These are phyloP conservation scores for Xylota segnis DNA, from an alignment of 2,888 invertebrate species.

Conservation along the genomic window DNA sequence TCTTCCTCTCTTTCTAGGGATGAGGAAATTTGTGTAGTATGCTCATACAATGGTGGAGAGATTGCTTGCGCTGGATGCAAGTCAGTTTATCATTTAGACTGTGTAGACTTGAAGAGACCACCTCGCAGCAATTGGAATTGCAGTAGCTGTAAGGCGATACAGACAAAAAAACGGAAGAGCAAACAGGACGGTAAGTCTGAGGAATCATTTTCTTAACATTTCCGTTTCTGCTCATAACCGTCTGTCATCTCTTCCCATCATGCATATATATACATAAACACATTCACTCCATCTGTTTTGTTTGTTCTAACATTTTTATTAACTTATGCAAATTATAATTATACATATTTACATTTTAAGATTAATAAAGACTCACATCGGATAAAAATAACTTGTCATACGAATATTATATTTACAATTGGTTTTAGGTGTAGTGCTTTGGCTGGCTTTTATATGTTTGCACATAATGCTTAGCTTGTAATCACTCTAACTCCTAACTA, in stretches of 20 bases:
- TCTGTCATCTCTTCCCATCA: constrained; percentile 19
- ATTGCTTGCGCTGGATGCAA: constrained; percentile 81
- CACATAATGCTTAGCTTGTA: neutral
- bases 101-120: constrained; percentile 87
- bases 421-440: neutral
- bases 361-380: constrained; percentile 23
- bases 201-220: constrained; percentile 65
- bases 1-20: constrained; percentile 77
- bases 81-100: constrained; percentile 89
- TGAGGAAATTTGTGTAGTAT: constrained; percentile 80
- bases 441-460: too few relatives aligned
- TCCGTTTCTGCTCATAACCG: constrained; percentile 59
- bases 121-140: constrained; percentile 88
- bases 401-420: neutral
- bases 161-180: constrained; percentile 80
- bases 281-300: constrained; percentile 19
- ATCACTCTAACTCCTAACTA: too few relatives aligned
- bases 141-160: constrained; percentile 85
- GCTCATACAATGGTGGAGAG: constrained; percentile 82
- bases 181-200: constrained; percentile 77
- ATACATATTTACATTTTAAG: constrained; percentile 12
- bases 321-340: constrained; percentile 24
- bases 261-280: constrained; percentile 29
- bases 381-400: neutral
- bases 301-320: constrained; percentile 14